A percentile compares a stretch with the other conserved stretches of the same genome.
phyloP scores from a whole-genome alignment of 2,888 invertebrate genomes.

The Argyra leucocephala region DNA sequence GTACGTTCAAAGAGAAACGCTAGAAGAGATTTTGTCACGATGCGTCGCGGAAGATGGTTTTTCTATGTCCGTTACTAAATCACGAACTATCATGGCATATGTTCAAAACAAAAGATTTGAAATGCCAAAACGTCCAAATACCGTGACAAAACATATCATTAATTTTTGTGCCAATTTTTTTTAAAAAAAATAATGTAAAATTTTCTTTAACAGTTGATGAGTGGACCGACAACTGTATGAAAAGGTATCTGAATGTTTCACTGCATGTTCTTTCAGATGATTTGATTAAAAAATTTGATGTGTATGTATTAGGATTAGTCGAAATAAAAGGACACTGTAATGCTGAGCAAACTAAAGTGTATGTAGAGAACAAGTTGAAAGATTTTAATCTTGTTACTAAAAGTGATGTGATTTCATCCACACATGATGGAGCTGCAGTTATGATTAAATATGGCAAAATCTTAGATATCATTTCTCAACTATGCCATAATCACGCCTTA shows the following conservation, averaged over 20 bases:
- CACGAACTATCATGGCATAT: constrained; percentile 10
- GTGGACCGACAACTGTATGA: constrained; percentile 4
- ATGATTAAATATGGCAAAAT: constrained; percentile 14
- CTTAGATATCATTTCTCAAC: not conserved
- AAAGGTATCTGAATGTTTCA: constrained; percentile 8
- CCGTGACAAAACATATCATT: not conserved
- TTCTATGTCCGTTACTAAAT: constrained; percentile 11
- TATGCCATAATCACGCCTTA: constrained; percentile 13
- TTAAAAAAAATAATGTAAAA: not conserved
- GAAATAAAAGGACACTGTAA: not conserved
- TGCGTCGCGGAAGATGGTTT: constrained; percentile 10
- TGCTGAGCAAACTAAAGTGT: not conserved
- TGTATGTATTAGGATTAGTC: not conserved
- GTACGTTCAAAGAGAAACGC: constrained; percentile 8
- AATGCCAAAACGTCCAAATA: constrained; percentile 10
- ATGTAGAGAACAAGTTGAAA: constrained; percentile 10
- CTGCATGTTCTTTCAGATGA: not conserved
- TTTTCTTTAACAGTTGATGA: constrained; percentile 12
- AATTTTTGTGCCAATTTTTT: not conserved
- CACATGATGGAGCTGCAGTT: constrained; percentile 12
- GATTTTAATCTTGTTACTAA: constrained; percentile 12
- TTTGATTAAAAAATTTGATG: not conserved
- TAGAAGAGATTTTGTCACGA: constrained; percentile 10
- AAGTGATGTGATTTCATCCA: constrained; percentile 12
- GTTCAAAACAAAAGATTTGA: constrained; percentile 11